A percentile compares a stretch with the other conserved stretches of the same genome.
Conservation (phyloP, 2,113 vertebrate genomes). For the Phrynosoma platyrhinos region DNA sequence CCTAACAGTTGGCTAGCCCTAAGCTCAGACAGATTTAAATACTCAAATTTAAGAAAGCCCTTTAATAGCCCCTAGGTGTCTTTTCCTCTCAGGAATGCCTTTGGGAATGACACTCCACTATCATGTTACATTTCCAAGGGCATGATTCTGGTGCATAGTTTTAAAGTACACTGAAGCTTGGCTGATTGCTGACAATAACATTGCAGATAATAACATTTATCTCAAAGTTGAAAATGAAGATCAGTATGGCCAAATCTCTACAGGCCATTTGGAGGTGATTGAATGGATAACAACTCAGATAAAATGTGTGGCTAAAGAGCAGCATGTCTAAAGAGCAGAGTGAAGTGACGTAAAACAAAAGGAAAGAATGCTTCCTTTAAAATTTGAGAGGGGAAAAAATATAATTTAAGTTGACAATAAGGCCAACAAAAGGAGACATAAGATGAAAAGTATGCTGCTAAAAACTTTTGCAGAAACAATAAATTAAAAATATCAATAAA, state of each 20-base stretch:
- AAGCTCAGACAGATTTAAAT: neutral
- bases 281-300: neutral
- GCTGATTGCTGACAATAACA: neutral
- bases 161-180: neutral
- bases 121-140: neutral
- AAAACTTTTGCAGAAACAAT: neutral
- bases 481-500: neutral
- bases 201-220: neutral
- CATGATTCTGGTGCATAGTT: neutral
- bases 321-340: neutral
- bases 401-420: neutral
- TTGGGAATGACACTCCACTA: neutral
- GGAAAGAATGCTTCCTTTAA: neutral
- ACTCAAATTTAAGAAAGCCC: neutral
- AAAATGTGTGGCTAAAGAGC: neutral
- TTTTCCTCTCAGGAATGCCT: no score
- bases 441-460: neutral
- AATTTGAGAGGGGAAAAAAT: neutral
- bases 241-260: neutral
- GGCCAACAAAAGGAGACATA: neutral
- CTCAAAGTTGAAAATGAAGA: neutral
- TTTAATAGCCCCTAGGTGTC: no score
- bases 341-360: neutral
- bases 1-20: neutral
- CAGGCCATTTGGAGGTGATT: neutral